Evolutionary conservation across 2,797 vertebrate genomes (phyloP).

Genomic region (Tympanoctomys barrerae): DNA sequence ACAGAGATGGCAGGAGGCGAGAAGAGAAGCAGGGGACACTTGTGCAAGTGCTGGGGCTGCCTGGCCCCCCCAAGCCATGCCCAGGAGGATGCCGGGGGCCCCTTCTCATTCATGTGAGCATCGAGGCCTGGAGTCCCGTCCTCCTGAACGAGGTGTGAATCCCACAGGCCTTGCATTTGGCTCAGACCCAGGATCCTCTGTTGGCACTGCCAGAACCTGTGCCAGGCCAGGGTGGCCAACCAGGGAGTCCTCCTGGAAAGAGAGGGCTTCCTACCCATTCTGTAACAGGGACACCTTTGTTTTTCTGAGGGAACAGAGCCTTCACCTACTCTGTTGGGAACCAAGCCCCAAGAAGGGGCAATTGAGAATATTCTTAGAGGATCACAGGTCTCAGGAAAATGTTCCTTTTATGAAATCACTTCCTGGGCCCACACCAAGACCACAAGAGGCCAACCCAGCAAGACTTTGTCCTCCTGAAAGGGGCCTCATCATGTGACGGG

Average conservation of each 20-base stretch:
- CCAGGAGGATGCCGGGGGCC: not conserved
- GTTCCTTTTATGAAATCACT: not conserved
- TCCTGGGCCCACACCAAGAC: not conserved
- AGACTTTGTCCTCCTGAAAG: not conserved
- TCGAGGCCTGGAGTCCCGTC: not conserved
- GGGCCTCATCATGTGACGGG: not conserved
- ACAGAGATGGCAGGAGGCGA: slow-evolving; percentile 55
- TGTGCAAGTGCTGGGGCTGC: not conserved
- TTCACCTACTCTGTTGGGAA: not conserved
- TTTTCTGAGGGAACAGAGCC: not conserved
- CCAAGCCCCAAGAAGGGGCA: not conserved
- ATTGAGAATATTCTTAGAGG: not conserved
- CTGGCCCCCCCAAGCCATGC: not conserved
- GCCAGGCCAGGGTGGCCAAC: not conserved
- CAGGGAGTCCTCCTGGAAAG: not conserved
- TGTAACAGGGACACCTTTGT: not conserved
- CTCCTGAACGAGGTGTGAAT: slow-evolving; percentile 12
- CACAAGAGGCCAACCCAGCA: not conserved
- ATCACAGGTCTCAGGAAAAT: not conserved
- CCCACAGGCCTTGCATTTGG: slow-evolving; percentile 48
- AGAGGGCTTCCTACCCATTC: not conserved
- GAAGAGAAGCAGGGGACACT: slow-evolving; percentile 55
- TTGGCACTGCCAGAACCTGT: not conserved
- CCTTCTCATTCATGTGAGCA: not conserved
- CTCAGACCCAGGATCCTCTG: not conserved